These are phyloP conservation scores for Leptinotarsa juncta DNA, from an alignment of 2,888 invertebrate species.

Conservation along the genomic window DNA sequence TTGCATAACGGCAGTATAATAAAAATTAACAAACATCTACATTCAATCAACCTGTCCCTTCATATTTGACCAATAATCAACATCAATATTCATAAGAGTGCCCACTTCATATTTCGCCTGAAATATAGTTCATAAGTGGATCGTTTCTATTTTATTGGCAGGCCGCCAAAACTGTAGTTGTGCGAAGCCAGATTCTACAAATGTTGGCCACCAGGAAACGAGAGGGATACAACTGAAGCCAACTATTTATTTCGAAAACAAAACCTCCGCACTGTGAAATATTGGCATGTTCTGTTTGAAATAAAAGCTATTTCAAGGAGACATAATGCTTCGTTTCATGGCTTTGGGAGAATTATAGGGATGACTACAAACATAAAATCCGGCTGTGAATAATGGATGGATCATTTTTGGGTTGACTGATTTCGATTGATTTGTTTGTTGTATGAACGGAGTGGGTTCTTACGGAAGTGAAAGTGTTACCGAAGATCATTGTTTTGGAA, in stretches of 20 bases:
- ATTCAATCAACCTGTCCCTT: background rate
- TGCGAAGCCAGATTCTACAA: conserved; percentile 38
- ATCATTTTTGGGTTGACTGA: conserved; percentile 10
- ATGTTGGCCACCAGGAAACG: conserved; percentile 39
- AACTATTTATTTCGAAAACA: conserved; percentile 39
- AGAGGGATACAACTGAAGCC: conserved; percentile 35
- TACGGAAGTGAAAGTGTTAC: background rate
- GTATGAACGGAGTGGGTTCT: background rate
- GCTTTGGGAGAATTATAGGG: conserved; percentile 31
- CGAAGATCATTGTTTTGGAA: background rate
- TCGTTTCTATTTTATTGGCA: conserved; percentile 40
- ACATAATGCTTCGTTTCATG: conserved; percentile 35
- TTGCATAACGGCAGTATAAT: no score
- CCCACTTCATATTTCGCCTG: conserved; percentile 16
- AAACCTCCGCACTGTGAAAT: conserved; percentile 40
- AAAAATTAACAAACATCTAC: background rate
- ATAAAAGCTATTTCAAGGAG: conserved; percentile 38
- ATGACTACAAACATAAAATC: background rate
- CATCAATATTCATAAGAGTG: conserved; percentile 9
- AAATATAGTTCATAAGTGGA: conserved; percentile 33
- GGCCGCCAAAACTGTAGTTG: conserved; percentile 37
- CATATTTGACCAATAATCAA: conserved; percentile 5
- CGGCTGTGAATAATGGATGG: background rate
- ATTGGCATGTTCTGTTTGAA: conserved; percentile 37
- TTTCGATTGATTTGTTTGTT: background rate